phyloP scores from a whole-genome alignment of 2,888 invertebrate genomes.

The Meta bourneti region DNA sequence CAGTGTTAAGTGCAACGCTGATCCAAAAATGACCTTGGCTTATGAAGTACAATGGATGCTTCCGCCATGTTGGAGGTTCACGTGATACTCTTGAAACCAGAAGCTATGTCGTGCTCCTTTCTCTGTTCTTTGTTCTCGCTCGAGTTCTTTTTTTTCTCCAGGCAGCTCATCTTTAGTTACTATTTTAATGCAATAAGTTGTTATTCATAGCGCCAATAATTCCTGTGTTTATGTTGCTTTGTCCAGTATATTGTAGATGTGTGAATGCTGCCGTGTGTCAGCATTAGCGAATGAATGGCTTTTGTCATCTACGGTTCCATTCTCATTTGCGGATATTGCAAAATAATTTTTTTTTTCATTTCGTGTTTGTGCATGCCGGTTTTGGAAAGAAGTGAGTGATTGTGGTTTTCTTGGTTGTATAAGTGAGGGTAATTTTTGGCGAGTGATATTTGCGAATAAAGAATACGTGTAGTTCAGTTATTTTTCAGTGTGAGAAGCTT shows the following conservation, averaged over 20 bases:
- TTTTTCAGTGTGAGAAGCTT: too few relatives aligned
- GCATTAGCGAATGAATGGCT: neutral
- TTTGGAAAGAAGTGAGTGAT: too few relatives aligned
- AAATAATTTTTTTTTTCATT: neutral
- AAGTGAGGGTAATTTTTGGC: too few relatives aligned
- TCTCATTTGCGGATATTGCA: neutral
- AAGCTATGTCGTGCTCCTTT: constrained; percentile 12
- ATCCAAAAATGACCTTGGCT: constrained; percentile 22
- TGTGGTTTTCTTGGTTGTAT: too few relatives aligned
- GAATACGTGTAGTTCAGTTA: too few relatives aligned
- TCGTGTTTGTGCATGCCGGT: neutral
- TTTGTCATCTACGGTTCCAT: neutral
- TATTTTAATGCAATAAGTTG: constrained; percentile 33
- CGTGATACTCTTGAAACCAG: constrained; percentile 30
- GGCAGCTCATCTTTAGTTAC: constrained; percentile 10
- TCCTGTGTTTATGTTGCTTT: constrained; percentile 29
- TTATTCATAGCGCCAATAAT: constrained; percentile 35
- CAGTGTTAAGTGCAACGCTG: neutral
- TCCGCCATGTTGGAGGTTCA: constrained; percentile 25
- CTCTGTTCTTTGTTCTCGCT: constrained; percentile 1
- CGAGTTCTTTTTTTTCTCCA: constrained; percentile 3
- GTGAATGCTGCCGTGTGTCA: constrained; percentile 11
- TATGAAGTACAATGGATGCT: constrained; percentile 14
- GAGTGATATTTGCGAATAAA: too few relatives aligned
- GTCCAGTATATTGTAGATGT: neutral